A percentile compares a stretch with the other conserved stretches of the same genome.
phyloP scores from a whole-genome alignment of 23 tunicate species.

The Halocynthia roretzi region DNA sequence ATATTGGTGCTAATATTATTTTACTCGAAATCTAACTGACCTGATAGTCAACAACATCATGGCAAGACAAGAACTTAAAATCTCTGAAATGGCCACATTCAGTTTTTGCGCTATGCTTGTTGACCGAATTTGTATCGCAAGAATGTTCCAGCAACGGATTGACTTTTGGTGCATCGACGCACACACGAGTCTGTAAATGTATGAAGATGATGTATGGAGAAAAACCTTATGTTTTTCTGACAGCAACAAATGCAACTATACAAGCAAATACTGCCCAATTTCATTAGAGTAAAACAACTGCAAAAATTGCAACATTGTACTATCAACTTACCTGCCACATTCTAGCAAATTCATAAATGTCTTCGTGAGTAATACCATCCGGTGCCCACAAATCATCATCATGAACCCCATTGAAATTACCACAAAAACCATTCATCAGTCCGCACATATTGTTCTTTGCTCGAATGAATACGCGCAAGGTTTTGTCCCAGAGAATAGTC shows the following conservation, averaged over 20 bases:
- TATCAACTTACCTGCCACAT: conserved; percentile 78
- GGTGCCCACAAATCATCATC: conserved; percentile 97
- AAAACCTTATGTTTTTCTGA: too few species aligned
- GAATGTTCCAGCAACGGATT: conserved; percentile 80
- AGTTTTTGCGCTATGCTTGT: conserved; percentile 79
- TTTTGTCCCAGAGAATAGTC: conserved; percentile 97
- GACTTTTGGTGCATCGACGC: conserved; percentile 82
- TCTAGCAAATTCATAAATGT: conserved; percentile 88
- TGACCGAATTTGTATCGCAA: conserved; percentile 80
- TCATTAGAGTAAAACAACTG: too few species aligned
- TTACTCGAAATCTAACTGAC: conserved; percentile 18
- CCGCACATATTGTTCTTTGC: conserved; percentile 91
- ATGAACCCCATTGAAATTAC: conserved; percentile 91
- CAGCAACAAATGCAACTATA: too few species aligned
- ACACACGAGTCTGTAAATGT: conserved; percentile 44
- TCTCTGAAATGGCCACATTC: conserved; percentile 58
- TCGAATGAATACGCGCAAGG: conserved; percentile 68
- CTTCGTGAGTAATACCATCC: conserved; percentile 98
- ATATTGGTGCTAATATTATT: background rate
- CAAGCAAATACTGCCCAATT: too few species aligned
- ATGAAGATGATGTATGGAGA: background rate
- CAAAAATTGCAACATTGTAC: too few species aligned
- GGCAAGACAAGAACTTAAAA: conserved; percentile 88
- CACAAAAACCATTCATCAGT: conserved; percentile 91
- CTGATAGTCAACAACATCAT: conserved; percentile 93